Evolutionary conservation across 2,888 invertebrate genomes (phyloP), one percentile per base, ranked within the genome.

Genomic region (Bombylius major): DNA sequence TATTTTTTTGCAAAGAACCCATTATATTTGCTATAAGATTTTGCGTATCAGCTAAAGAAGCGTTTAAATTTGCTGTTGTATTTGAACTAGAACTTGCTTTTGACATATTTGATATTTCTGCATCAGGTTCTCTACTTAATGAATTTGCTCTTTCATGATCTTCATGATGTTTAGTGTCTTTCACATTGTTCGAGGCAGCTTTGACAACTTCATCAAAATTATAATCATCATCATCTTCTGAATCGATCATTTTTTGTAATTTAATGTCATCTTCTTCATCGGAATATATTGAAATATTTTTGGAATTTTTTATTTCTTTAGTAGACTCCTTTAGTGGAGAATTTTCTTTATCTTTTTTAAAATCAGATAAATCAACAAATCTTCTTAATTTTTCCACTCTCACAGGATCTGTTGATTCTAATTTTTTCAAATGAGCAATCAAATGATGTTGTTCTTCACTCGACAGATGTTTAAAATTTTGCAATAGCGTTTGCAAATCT

Each of bases 171-270:
- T 81, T 79, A 59, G 79, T 79, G 58, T 83, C 83, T 61, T 78
- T 82, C 0, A 88, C 82, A 66, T 87, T 88, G 65, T 83, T 82
- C 1, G 83, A 83, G 0, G 84, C 88, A 0, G 86, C 86, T 69
- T 86, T 82, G 63, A 87, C 86, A 48, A 88, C 86, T 69, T 90
- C 90, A 62, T 89, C 88, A 60, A 86, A 87, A n/a, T 84, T 82
- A 64, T 90, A 90, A 66, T 89, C 89, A 64, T 89, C 89, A 57
- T 84, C 84, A 53, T 80, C 82, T 1, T 86, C 80, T n/a, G 81
- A 78, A 57, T 82, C 79, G 34, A 81, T 69, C 53, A 78, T 74
- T 50, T 70, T 72, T 23, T 67, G 66, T 1, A 73, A 70, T 2
- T 67, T 64, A 42, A 68, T 66, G 5, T 63, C 57, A 47, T 63